Evolutionary conservation across 1,140 invertebrate genomes (phyloP), one percentile per base, ranked within the genome.

Genomic region (Zaprionus davidi): DNA sequence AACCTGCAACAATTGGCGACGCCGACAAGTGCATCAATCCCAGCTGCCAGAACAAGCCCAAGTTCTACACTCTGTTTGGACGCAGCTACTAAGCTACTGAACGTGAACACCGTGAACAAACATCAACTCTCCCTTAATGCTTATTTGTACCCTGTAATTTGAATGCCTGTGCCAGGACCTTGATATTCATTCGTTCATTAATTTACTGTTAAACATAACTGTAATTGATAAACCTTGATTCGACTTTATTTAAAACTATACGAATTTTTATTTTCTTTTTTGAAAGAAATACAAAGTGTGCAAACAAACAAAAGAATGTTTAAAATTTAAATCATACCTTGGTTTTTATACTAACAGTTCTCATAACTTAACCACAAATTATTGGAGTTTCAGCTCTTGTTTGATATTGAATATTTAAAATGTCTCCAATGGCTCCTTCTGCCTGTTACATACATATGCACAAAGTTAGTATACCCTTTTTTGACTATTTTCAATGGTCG

Each of bases 51-150:
- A 95, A 95, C 34, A 96, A 96, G 83, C 96, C 98, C 3, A 95
- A 97, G 88, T 97, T 94, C 93, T 99, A 97, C 93, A 98, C 97
- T 20, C 93, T 99, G 12, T 99, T 99, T 93, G 99, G 99, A 55
- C 94, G 98, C 79, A 99, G 98, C 93, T 99, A 99, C 93, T 99
- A 95, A 71, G 17, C 7, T 20, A 44, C 31, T 34, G 9, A 17
- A 24, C 24, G 24, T 24, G 1, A 20, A 66, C 24, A n/a, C 62
- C 26, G 4, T 12, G 2, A 63, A 53, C 41, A 41, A 20, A 15
- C 36, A 2, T 22, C 13, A 12, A 9, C 6, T 34, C 34, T 26
- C 60, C 46, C 17, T 34, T 26, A n/a, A 53, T 65, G 5, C 55
- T 57, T 20, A 20, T 56, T 51, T 66, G 41, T 76, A 68, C 65